phyloP scores from a whole-genome alignment of 1,140 invertebrate genomes.

The Drosophila murphyi region DNA sequence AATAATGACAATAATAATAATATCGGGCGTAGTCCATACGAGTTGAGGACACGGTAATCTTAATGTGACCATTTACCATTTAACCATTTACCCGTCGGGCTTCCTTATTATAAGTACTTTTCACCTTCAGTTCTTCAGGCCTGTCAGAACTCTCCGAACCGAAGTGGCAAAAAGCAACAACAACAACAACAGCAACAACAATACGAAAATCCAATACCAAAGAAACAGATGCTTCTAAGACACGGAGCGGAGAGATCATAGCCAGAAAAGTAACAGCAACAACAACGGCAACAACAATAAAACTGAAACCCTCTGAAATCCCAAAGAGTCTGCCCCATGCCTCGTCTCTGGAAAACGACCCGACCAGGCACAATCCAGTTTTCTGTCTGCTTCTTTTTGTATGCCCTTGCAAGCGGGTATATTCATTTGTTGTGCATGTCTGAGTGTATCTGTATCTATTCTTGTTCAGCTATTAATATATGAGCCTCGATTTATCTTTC shows the following conservation, averaged over 20 bases:
- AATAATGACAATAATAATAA: constrained; percentile 1
- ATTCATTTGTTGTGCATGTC: not conserved
- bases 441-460: not conserved
- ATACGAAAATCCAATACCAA: constrained; percentile 33
- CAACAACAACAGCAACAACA: constrained; percentile 32
- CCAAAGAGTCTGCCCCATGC: constrained; percentile 67
- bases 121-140: constrained; percentile 52
- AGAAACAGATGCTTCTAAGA: constrained; percentile 76
- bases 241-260: constrained; percentile 71
- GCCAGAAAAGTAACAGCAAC: constrained; percentile 37
- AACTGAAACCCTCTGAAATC: constrained; percentile 67
- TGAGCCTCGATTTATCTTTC: too few species aligned
- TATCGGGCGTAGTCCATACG: constrained; percentile 5
- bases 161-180: constrained; percentile 53
- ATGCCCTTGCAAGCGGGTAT: not conserved
- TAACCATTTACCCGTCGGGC: constrained; percentile 36
- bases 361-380: constrained; percentile 68
- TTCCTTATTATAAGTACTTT: constrained; percentile 69
- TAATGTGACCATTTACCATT: constrained; percentile 41
- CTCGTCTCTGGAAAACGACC: constrained; percentile 56
- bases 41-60: constrained; percentile 32
- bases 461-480: not conserved
- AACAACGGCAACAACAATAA: constrained; percentile 42
- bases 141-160: constrained; percentile 42
- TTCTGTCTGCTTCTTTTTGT: constrained; percentile 40